Conservation (phyloP, 2,797 vertebrate genomes). For the Triplophysa yarkandensis region DNA sequence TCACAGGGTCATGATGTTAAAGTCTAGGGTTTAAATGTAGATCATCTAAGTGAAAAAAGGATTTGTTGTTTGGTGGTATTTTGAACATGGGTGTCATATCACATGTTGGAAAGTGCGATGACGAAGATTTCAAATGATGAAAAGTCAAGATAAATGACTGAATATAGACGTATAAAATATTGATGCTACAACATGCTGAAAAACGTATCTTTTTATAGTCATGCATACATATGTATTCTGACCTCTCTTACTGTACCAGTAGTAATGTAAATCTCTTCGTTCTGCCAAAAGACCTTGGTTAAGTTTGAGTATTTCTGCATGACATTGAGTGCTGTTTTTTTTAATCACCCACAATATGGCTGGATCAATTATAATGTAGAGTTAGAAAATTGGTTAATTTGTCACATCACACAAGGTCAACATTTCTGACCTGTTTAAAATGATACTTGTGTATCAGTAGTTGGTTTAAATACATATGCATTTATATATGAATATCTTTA, state of each 20-base stretch:
- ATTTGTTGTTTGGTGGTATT: background rate
- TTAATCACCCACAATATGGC: background rate
- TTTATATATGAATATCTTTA: constrained; percentile 41
- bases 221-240: background rate
- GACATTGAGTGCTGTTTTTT: background rate
- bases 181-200: background rate
- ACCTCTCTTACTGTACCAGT: background rate
- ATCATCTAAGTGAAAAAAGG: constrained; percentile 4
- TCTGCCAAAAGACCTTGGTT: constrained; percentile 8
- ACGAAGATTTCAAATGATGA: background rate
- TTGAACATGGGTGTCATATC: background rate
- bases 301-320: background rate
- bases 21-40: constrained; percentile 30
- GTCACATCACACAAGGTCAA: constrained; percentile 29
- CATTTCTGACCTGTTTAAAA: constrained; percentile 36
- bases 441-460: constrained; percentile 56
- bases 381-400: constrained; percentile 22
- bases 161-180: background rate
- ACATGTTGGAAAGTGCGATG: background rate
- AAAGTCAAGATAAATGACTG: background rate
- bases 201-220: background rate
- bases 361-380: constrained; percentile 5
- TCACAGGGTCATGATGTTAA: constrained; percentile 4
- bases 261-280: background rate
- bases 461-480: constrained; percentile 29